phyloP scores from a whole-genome alignment of 2,113 vertebrate species.

The Urocynchramus pylzowi region DNA sequence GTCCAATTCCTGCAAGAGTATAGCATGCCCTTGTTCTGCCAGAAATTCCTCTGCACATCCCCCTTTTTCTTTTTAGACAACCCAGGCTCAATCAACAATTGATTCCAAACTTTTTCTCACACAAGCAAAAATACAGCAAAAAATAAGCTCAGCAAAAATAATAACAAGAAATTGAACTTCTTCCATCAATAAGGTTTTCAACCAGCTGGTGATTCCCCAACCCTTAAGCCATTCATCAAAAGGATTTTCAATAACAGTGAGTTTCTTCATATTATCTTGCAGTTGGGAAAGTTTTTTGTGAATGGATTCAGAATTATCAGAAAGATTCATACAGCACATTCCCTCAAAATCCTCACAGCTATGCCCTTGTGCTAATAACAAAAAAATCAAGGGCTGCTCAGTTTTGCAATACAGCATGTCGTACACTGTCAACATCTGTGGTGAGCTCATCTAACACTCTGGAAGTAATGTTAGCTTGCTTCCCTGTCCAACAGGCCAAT shows the following conservation, averaged over 20 bases:
- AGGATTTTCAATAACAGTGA: not conserved
- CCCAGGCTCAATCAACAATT: not conserved
- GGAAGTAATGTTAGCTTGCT: not conserved
- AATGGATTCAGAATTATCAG: not conserved
- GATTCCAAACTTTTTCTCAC: not conserved
- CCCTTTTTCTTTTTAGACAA: not conserved
- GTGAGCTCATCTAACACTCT: not conserved
- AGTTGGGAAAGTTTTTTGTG: not conserved
- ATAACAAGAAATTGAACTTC: not conserved
- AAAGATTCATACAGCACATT: not conserved
- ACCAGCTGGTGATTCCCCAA: not conserved
- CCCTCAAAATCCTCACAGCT: not conserved
- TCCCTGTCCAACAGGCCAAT: not conserved
- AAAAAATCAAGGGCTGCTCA: not conserved
- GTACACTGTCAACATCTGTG: not conserved
- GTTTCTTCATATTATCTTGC: not conserved
- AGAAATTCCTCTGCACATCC: not conserved
- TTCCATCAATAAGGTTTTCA: not conserved
- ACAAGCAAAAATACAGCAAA: not conserved
- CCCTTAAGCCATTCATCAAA: not conserved
- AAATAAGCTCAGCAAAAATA: not conserved
- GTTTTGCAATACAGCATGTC: not conserved
- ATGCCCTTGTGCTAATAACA: not conserved
- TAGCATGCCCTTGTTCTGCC: not conserved
- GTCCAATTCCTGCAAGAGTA: not conserved